Evolutionary conservation across 2,113 vertebrate genomes (phyloP), one percentile per base, ranked within the genome.

Genomic region (Myrmophylax atrothorax): DNA sequence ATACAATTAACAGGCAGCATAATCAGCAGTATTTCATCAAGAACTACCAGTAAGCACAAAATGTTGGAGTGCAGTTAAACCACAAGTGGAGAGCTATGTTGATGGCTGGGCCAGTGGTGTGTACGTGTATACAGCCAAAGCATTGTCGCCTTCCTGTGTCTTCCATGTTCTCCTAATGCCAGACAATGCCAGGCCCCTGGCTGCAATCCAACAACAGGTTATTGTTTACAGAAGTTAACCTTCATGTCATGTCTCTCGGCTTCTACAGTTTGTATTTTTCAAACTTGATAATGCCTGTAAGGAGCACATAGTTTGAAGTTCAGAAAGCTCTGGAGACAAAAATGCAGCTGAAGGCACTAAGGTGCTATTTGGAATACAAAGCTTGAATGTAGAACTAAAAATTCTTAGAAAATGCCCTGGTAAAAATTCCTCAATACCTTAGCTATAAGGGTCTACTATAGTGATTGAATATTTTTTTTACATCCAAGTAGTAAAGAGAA

Each of bases 121-220:
- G 8, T 8, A 9, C 5, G 14, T 6, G 38, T 3, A 10, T 8
- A 22, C 3, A 15, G 49, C 5, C 3, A 14, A 90, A 63, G 8
- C 55, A 72, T 0, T 35, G 25, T 18, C 52, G 24, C 40, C 18
- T 53, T 84, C 38, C 12, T 1, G 0, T 11, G 10, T 58, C 33
- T 77, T 28, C n/a, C 28, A 58, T 31, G 15, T 38, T 37, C 29
- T 62, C 52, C 42, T 37, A 49, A 37, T 31, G 16, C 44, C 23
- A 46, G 40, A 46, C 2, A 1, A 53, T 29, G 49, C 23, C 75
- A 42, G 46, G 17, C 3, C 17, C 8, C 56, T 53, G 63, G 35
- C 89, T 89, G 85, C 47, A 55, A 58, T 38, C 33, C 38, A 79
- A 31, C 44, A 72, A 18, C 11, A 52, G 42, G 33, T 64, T 18